phyloP scores from a whole-genome alignment of 2,797 vertebrate species.

The Tapirus indicus region DNA sequence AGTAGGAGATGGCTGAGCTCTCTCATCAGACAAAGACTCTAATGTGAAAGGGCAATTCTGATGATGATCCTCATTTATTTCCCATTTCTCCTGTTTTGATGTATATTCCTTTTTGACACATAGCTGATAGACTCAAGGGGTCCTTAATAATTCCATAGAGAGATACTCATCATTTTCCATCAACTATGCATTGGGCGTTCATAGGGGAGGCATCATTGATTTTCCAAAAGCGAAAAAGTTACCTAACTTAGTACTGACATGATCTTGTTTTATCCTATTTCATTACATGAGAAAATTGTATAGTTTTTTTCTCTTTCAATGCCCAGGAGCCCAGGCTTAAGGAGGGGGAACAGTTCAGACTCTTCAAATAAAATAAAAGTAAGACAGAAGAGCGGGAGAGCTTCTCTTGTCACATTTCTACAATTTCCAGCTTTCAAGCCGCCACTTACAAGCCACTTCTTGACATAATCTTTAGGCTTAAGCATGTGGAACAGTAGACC shows the following conservation, averaged over 20 bases:
- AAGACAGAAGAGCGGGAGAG: slow-evolving; percentile 50
- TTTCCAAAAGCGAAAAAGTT: slow-evolving; percentile 74
- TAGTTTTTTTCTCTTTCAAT: slow-evolving; percentile 54
- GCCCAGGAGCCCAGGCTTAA: slow-evolving; percentile 51
- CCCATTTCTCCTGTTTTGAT: not conserved
- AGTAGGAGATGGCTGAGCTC: not conserved
- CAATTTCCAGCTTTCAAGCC: slow-evolving; percentile 74
- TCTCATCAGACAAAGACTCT: not conserved
- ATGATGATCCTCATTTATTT: slow-evolving; percentile 1
- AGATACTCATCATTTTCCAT: not conserved
- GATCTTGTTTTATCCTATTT: slow-evolving; percentile 60
- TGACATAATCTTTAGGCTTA: slow-evolving; percentile 84
- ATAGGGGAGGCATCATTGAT: not conserved
- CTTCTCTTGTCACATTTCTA: slow-evolving; percentile 57
- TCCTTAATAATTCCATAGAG: slow-evolving; percentile 12
- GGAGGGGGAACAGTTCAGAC: slow-evolving; percentile 31
- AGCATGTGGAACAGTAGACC: slow-evolving; percentile 82
- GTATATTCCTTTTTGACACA: slow-evolving; percentile 23
- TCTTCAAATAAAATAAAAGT: slow-evolving; percentile 72
- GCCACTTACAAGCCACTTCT: slow-evolving; percentile 80
- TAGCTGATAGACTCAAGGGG: not conserved
- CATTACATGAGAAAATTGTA: slow-evolving; percentile 56
- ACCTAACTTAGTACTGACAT: slow-evolving; percentile 50
- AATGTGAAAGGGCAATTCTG: not conserved
- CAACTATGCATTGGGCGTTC: not conserved